phyloP scores from a whole-genome alignment of 2,113 vertebrate genomes.

The Sisor rabdophorus region DNA sequence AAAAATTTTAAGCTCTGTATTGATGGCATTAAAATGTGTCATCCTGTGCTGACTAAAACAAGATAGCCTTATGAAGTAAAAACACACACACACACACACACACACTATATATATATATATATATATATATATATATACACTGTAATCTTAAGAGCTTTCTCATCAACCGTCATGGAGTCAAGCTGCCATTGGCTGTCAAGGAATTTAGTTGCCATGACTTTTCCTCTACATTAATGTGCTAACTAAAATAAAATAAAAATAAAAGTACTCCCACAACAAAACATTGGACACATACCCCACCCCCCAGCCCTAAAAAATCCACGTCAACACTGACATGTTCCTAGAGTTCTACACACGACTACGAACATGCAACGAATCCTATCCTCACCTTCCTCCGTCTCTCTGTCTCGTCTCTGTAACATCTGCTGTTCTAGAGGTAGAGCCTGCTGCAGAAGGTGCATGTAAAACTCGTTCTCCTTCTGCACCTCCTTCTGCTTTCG shows the following conservation, averaged over 20 bases:
- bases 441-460: slow-evolving; percentile 96
- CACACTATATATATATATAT: too few species aligned
- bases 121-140: too few species aligned
- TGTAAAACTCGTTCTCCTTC: slow-evolving; percentile 98
- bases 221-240: too few species aligned
- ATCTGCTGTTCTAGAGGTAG: slow-evolving; percentile 95
- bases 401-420: slow-evolving; percentile 91
- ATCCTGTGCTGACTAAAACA: not conserved
- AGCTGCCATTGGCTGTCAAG: too few species aligned
- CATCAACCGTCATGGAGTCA: too few species aligned
- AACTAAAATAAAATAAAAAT: too few species aligned
- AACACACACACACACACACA: not conserved
- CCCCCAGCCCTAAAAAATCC: too few species aligned
- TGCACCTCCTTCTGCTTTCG: slow-evolving; percentile 97
- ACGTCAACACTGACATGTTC: not conserved
- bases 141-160: too few species aligned
- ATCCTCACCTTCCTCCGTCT: slow-evolving; percentile 90
- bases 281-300: too few species aligned
- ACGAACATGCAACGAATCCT: not conserved
- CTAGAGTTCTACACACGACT: not conserved
- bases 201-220: too few species aligned
- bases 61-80: not conserved
- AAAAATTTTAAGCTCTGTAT: not conserved
- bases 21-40: not conserved
- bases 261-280: too few species aligned